These are phyloP conservation scores for Ceratitis capitata DNA, from an alignment of 1,140 invertebrate genomes.

Conservation along the genomic window DNA sequence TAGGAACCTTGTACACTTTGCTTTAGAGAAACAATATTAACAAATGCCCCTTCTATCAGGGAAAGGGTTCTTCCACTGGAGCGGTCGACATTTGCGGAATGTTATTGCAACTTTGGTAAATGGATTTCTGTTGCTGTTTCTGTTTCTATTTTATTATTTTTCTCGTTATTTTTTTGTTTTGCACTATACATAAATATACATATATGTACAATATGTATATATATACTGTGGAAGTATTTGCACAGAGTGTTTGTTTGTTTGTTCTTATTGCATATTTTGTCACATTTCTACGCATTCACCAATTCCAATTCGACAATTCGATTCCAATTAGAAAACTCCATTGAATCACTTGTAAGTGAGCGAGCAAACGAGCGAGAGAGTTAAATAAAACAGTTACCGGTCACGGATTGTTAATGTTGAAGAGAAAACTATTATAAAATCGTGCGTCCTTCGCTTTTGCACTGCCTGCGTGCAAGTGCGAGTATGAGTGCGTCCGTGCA, in stretches of 20 bases:
- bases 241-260: not conserved
- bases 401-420: not conserved
- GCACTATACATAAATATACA: no score
- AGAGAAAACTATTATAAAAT: constrained; percentile 1
- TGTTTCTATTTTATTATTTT: not conserved
- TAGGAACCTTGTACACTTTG: constrained; percentile 43
- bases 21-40: constrained; percentile 1
- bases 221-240: not conserved
- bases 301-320: constrained; percentile 12
- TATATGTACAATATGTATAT: no score
- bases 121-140: not conserved
- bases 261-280: not conserved
- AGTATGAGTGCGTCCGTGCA: constrained; percentile 53
- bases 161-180: not conserved
- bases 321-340: constrained; percentile 13
- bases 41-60: not conserved
- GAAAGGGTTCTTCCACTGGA: not conserved
- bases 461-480: constrained; percentile 35
- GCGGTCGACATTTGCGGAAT: not conserved
- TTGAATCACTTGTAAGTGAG: constrained; percentile 4
- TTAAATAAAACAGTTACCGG: constrained; percentile 31
- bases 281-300: not conserved
- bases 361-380: not conserved
- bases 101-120: not conserved
- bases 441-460: constrained; percentile 31